phyloP scores from a whole-genome alignment of 1,140 invertebrate genomes.

The Tetramorium alpestre region DNA sequence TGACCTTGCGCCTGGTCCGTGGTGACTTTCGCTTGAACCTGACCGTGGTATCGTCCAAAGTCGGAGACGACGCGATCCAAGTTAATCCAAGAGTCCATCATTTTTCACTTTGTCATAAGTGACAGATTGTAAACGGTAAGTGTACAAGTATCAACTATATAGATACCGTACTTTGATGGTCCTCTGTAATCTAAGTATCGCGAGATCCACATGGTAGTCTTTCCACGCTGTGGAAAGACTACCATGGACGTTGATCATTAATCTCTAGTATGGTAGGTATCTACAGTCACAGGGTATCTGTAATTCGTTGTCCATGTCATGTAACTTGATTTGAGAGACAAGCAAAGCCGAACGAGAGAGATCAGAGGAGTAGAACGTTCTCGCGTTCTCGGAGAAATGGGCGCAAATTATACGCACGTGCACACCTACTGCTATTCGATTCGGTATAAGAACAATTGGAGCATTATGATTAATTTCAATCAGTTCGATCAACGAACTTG shows the following conservation, averaged over 20 bases:
- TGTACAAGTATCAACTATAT: background rate
- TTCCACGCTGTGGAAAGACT: background rate
- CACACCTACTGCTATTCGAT: background rate
- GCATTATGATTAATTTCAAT: too few relatives aligned
- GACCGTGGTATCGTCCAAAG: background rate
- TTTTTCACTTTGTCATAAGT: background rate
- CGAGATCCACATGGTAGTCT: background rate
- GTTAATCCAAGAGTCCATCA: background rate
- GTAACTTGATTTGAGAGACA: background rate
- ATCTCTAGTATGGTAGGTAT: background rate
- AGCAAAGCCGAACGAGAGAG: background rate
- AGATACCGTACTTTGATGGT: too few relatives aligned
- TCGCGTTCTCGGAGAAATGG: background rate
- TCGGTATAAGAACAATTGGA: background rate
- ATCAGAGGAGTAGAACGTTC: background rate
- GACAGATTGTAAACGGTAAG: constrained; percentile 8
- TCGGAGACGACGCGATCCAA: background rate
- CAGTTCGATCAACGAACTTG: background rate
- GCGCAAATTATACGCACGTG: background rate
- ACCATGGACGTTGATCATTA: background rate
- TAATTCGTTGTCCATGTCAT: background rate
- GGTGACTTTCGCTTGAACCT: constrained; percentile 70
- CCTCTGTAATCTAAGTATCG: background rate
- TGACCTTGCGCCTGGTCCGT: constrained; percentile 70
- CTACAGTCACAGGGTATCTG: background rate